phyloP scores from a whole-genome alignment of 2,113 vertebrate genomes.

The Elgaria multicarinata region DNA sequence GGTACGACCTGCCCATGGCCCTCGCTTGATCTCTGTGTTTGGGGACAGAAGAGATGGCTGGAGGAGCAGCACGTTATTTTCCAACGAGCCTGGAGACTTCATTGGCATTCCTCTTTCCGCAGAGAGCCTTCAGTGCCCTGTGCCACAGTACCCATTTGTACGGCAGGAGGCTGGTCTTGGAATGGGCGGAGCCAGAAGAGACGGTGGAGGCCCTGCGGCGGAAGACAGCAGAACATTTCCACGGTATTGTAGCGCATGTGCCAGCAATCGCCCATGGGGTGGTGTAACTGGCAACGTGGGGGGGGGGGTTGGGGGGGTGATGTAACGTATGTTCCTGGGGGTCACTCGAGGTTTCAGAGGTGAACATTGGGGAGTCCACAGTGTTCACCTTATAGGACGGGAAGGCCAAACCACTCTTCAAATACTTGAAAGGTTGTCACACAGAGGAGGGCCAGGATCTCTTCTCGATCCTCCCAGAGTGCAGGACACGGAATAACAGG shows the following conservation, averaged over 20 bases:
- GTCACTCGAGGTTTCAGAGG: not conserved
- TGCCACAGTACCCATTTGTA: slow-evolving; percentile 98
- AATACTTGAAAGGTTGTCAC: no score
- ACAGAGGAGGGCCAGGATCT: no score
- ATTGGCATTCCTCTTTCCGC: not conserved
- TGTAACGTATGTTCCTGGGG: not conserved
- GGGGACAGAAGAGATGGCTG: no score
- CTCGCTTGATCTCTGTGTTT: no score
- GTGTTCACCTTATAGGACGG: not conserved
- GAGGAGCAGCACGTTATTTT: no score
- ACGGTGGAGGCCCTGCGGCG: slow-evolving; percentile 87
- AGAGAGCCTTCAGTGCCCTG: slow-evolving; percentile 93
- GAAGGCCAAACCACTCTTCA: not conserved
- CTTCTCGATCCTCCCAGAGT: no score
- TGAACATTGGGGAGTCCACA: not conserved
- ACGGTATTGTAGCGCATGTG: slow-evolving; percentile 79
- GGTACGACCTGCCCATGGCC: no score
- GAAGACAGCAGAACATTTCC: slow-evolving; percentile 91
- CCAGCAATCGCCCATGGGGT: rapidly evolving
- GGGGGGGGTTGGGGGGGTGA: not conserved
- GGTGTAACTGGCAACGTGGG: not conserved
- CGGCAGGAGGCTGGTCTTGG: slow-evolving; percentile 92
- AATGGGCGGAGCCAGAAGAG: slow-evolving; percentile 93
- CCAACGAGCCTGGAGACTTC: no score
- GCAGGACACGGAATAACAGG: no score